Percentiles rank a stretch among this genome's conserved stretches.
phyloP scores from a whole-genome alignment of 1,140 invertebrate species.

The Neelides sp. region DNA sequence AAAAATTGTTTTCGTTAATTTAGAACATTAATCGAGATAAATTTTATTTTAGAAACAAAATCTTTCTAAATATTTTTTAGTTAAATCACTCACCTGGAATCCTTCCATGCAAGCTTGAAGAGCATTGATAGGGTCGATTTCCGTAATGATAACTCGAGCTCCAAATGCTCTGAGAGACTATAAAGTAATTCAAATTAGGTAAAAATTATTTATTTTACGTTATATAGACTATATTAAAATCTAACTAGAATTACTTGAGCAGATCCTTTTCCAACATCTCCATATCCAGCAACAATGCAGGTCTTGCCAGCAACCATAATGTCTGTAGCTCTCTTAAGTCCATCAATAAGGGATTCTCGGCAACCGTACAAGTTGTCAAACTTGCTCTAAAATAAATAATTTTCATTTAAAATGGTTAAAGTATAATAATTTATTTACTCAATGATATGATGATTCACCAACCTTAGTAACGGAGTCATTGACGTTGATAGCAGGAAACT shows the following conservation, averaged over 20 bases:
- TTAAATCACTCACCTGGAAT: slow-evolving; percentile 53
- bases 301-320: slow-evolving; percentile 98
- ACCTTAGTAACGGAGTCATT: slow-evolving; percentile 97
- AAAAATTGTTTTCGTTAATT: slow-evolving; percentile 7
- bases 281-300: slow-evolving; percentile 93
- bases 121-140: slow-evolving; percentile 99
- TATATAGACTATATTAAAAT: not conserved
- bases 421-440: not conserved
- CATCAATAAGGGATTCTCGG: slow-evolving; percentile 93
- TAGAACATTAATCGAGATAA: too few species aligned
- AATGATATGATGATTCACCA: slow-evolving; percentile 20
- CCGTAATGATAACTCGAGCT: slow-evolving; percentile 88
- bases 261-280: slow-evolving; percentile 98
- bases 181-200: not conserved
- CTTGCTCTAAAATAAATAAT: slow-evolving; percentile 77
- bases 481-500: slow-evolving; percentile 92
- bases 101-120: slow-evolving; percentile 98
- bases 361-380: slow-evolving; percentile 99
- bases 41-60: too few species aligned
- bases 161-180: slow-evolving; percentile 81
- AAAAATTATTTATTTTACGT: not conserved
- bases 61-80: too few species aligned
- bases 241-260: slow-evolving; percentile 49
- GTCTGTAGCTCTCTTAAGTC: slow-evolving; percentile 95
- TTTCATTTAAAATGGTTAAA: slow-evolving; percentile 7